Conservation (phyloP, 2,113 vertebrate species). For the Agelaius phoeniceus region DNA sequence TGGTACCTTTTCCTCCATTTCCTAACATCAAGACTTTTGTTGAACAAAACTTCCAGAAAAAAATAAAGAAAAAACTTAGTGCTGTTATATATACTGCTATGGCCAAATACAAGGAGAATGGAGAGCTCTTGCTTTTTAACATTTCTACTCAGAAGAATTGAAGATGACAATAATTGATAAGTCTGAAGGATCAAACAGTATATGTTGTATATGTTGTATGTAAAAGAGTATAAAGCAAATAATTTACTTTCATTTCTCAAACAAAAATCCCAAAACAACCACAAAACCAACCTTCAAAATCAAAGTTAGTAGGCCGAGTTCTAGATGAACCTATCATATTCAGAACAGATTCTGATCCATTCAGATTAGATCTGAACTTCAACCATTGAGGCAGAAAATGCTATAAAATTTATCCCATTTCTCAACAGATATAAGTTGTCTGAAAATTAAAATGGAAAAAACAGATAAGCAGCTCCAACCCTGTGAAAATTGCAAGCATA, state of each 20-base stretch:
- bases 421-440: not conserved
- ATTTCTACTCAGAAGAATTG: not conserved
- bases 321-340: not conserved
- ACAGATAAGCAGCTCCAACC: not conserved
- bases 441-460: not conserved
- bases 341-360: not conserved
- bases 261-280: not conserved
- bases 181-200: not conserved
- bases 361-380: not conserved
- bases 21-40: not conserved
- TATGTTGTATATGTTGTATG: not conserved
- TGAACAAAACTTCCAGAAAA: not conserved
- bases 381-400: not conserved
- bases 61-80: not conserved
- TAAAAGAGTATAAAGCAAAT: not conserved
- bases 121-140: not conserved
- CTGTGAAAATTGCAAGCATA: not conserved
- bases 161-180: not conserved
- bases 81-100: not conserved
- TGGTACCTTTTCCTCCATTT: not conserved
- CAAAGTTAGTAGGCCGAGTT: not conserved
- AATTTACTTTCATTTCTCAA: not conserved
- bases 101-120: not conserved
- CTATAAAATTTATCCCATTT: not conserved
- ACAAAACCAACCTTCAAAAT: not conserved